Evolutionary conservation across 2,113 vertebrate genomes (phyloP).

Genomic region (Deroptyus accipitrinus): DNA sequence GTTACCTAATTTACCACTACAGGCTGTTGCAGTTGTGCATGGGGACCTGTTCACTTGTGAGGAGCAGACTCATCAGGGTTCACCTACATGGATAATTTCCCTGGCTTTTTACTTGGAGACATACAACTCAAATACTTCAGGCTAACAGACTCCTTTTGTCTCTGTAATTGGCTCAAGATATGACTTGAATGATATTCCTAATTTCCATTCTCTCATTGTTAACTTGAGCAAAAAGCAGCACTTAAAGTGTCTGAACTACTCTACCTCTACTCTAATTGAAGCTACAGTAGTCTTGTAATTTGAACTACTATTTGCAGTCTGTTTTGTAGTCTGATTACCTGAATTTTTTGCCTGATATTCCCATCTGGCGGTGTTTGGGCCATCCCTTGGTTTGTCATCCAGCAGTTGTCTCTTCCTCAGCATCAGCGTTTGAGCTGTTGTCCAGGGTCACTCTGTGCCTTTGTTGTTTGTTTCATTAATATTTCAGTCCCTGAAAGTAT

Average conservation of each 20-base stretch:
- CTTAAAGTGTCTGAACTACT: not conserved
- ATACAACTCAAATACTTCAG: not conserved
- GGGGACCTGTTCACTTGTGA: not conserved
- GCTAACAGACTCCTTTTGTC: not conserved
- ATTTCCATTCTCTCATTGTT: not conserved
- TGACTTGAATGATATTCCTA: not conserved
- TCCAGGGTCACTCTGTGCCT: not conserved
- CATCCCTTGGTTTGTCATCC: not conserved
- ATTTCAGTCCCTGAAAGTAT: not conserved
- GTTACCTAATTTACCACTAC: not conserved
- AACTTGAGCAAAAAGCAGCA: not conserved
- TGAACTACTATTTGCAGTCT: not conserved
- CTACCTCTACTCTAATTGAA: not conserved
- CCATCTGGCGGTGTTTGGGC: not conserved
- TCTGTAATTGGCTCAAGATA: not conserved
- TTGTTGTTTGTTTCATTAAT: not conserved
- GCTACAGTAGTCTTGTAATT: not conserved
- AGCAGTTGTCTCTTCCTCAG: not conserved
- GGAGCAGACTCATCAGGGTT: not conserved
- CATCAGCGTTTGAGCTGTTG: accelerated
- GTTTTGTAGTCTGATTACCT: not conserved
- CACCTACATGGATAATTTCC: not conserved
- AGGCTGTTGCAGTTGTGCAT: not conserved
- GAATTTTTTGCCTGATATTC: not conserved
- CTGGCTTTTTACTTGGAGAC: not conserved